These are phyloP conservation scores for Drosophila mayaguana DNA, from an alignment of 2,888 invertebrate species.

Conservation along the genomic window DNA sequence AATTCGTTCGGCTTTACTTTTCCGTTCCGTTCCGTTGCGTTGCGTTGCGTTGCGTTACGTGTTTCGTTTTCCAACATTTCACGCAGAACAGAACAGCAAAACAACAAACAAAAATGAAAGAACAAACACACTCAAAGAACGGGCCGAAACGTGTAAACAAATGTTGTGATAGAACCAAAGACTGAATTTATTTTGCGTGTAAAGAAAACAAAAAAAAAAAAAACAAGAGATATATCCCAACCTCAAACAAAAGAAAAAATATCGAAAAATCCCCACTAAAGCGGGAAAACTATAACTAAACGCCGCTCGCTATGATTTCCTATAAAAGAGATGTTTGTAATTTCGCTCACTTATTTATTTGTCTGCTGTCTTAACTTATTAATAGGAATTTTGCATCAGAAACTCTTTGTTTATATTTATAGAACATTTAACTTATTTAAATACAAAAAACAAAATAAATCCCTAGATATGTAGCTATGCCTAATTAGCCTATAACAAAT, in stretches of 20 bases:
- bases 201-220: conserved; percentile 53
- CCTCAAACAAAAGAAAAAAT: conserved; percentile 25
- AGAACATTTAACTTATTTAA: conserved; percentile 56
- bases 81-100: conserved; percentile 39
- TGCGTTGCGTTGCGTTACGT: conserved; percentile 46
- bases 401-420: conserved; percentile 52
- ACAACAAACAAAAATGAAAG: conserved; percentile 7
- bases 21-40: conserved; percentile 59
- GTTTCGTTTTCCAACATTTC: conserved; percentile 63
- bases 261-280: conserved; percentile 21
- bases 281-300: conserved; percentile 38
- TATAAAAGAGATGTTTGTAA: conserved; percentile 40
- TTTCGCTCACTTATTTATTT: conserved; percentile 54
- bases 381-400: conserved; percentile 35
- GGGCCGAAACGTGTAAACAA: conserved; percentile 85
- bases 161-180: conserved; percentile 86
- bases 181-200: conserved; percentile 85
- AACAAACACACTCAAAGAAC: conserved; percentile 42
- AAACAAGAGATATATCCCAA: conserved; percentile 15
- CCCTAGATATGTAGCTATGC: conserved; percentile 22
- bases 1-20: conserved; percentile 71
- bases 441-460: conserved; percentile 22
- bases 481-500: conserved; percentile 63
- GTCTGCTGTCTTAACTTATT: conserved; percentile 51
- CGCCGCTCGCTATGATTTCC: conserved; percentile 58